These are phyloP conservation scores for Syncerus caffer DNA, from an alignment of 2,797 vertebrate genomes.

Conservation along the genomic window DNA sequence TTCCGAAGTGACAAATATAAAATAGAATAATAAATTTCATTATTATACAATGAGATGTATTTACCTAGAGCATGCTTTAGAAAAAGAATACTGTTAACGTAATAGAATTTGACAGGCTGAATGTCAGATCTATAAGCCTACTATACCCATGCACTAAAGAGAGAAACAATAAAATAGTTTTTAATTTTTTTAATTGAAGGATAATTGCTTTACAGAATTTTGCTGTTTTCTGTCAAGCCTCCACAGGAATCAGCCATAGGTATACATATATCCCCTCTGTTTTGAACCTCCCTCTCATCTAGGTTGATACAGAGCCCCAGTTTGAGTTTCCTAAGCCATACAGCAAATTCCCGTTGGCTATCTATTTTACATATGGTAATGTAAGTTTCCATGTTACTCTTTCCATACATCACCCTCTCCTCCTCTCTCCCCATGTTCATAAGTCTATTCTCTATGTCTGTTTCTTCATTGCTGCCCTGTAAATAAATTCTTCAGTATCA, in stretches of 20 bases:
- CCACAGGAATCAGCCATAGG: background rate
- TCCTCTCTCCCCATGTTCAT: background rate
- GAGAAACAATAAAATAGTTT: background rate
- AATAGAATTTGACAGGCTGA: background rate
- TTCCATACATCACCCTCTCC: background rate
- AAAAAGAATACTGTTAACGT: background rate
- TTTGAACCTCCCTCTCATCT: background rate
- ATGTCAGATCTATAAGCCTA: background rate
- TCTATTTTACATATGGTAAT: background rate
- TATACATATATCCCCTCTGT: accelerated
- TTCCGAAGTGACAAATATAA: background rate
- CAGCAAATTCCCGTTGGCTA: background rate
- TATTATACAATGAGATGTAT: background rate
- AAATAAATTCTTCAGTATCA: background rate
- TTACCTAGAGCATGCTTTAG: background rate
- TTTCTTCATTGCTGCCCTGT: background rate
- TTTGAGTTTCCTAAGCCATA: background rate
- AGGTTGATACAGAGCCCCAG: background rate
- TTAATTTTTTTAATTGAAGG: background rate
- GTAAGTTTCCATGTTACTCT: background rate
- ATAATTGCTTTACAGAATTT: background rate
- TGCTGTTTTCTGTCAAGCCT: background rate
- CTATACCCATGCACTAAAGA: background rate
- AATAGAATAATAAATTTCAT: background rate
- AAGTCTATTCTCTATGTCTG: background rate